These are phyloP conservation scores for Chrysotoxum bicinctum DNA, from an alignment of 2,888 invertebrate genomes.

Conservation along the genomic window DNA sequence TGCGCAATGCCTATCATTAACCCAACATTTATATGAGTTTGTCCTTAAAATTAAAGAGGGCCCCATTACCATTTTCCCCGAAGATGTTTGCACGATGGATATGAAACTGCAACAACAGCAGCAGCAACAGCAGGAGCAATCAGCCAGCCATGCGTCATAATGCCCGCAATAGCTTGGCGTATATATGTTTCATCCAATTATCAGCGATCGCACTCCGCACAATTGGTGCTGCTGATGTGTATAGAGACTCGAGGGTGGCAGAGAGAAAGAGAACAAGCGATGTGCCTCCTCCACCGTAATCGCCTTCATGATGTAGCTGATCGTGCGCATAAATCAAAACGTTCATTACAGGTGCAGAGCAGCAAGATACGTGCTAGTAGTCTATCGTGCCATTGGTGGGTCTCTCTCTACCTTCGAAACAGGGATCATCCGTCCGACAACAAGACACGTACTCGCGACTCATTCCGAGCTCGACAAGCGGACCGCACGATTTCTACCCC, in stretches of 20 bases:
- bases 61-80: conserved; percentile 64
- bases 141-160: conserved; percentile 61
- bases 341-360: conserved; percentile 70
- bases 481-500: conserved; percentile 63
- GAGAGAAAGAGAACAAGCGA: neutral
- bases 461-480: conserved; percentile 34
- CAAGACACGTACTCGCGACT: conserved; percentile 57
- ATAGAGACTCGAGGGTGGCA: neutral
- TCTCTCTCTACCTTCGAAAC: neutral
- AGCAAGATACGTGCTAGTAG: conserved; percentile 63
- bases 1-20: conserved; percentile 69
- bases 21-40: conserved; percentile 62
- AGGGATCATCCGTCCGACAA: conserved; percentile 48
- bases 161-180: conserved; percentile 39
- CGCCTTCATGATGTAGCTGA: conserved; percentile 41
- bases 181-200: conserved; percentile 65
- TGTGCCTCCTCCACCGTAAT: conserved; percentile 22
- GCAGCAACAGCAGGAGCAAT: conserved; percentile 31
- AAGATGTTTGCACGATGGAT: conserved; percentile 65
- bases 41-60: conserved; percentile 66
- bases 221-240: neutral
- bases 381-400: conserved; percentile 38
- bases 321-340: conserved; percentile 71
- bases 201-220: conserved; percentile 47
- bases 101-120: conserved; percentile 27